A percentile compares a stretch with the other conserved stretches of the same genome.
Conservation (phyloP, 2,113 vertebrate species). For the Lepidothrix coronata region DNA sequence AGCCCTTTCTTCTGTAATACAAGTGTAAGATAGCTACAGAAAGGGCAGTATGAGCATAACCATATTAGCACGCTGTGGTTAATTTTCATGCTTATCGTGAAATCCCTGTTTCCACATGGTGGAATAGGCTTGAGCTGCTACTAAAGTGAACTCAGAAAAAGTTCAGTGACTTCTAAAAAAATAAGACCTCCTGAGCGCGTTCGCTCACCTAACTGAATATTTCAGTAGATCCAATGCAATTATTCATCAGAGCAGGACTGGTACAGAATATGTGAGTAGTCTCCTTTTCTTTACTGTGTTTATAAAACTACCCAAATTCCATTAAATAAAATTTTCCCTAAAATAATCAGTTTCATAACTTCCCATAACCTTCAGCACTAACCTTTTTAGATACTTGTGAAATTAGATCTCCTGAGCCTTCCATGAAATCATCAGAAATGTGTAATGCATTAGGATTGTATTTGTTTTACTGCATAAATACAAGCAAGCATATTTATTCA, state of each 20-base stretch:
- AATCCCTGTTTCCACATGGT: not conserved
- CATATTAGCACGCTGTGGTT: not conserved
- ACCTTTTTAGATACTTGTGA: not conserved
- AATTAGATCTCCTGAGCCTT: not conserved
- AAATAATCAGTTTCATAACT: not conserved
- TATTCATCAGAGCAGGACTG: not conserved
- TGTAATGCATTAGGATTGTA: not conserved
- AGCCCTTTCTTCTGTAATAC: not conserved
- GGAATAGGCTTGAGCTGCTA: not conserved
- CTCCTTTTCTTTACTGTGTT: not conserved
- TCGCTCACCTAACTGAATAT: not conserved
- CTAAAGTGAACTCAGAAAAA: not conserved
- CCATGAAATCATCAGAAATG: not conserved
- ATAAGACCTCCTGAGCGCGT: not conserved
- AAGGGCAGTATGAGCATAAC: not conserved
- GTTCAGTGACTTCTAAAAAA: not conserved
- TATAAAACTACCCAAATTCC: not conserved
- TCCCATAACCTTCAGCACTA: not conserved
- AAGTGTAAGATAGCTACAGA: not conserved
- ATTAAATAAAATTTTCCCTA: not conserved
- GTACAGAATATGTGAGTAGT: not conserved
- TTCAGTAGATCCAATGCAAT: not conserved
- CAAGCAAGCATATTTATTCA: conserved; percentile 10
- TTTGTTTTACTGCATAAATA: not conserved
- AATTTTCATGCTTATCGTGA: not conserved